Base-by-base conservation (phyloP, 2,888 invertebrate species). In the Chloroclysta siterata region DNA sequence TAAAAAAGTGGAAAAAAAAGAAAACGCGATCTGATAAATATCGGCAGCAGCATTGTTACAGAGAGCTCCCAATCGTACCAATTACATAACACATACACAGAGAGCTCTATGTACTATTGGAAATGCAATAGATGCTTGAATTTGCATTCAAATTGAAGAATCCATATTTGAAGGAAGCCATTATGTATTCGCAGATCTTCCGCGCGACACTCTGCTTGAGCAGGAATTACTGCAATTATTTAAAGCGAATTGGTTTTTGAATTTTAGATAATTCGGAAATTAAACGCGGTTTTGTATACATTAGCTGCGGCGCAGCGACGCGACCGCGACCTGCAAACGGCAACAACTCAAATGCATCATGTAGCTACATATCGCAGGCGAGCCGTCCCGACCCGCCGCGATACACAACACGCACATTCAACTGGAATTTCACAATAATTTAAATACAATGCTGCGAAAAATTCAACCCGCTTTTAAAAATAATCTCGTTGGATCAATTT, bases 181-280 rank as follows among this genome's bases (percentile, higher is more conserved):
- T 44, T 3, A 46, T 4, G 17, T 17, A 17, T 17, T 3, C 17
- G 0, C 10, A 15, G 17, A 46, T 17, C 14, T 17, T 10, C 11
- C 17, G 13, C 46, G 46, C 10, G 7, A n/a, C 17, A 0, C 11
- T 10, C 1, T 10, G 10, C 10, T 10, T 11, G 10, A 10, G 3
- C 17, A 4, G 7, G 53, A 13, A 53, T 41, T 13, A 36, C 17
- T 22, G 22, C 1, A 39, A 41, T 28, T 28, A 22, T 41, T 41
- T 41, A 5, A 14, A 15, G 11, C 22, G n/a, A 53, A 53, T 53
- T 41, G 28, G 53, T n/a, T 36, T 11, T 41, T 41, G n/a, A 41
- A 53, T 41, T 51, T 58, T 51, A 51, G 50, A 51, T 51, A 51
- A 57, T 51, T 48, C 41, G 39, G 11, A 56, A 48, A 56, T 56